phyloP scores from a whole-genome alignment of 2,113 vertebrate genomes.

The Podarcis cretensis region DNA sequence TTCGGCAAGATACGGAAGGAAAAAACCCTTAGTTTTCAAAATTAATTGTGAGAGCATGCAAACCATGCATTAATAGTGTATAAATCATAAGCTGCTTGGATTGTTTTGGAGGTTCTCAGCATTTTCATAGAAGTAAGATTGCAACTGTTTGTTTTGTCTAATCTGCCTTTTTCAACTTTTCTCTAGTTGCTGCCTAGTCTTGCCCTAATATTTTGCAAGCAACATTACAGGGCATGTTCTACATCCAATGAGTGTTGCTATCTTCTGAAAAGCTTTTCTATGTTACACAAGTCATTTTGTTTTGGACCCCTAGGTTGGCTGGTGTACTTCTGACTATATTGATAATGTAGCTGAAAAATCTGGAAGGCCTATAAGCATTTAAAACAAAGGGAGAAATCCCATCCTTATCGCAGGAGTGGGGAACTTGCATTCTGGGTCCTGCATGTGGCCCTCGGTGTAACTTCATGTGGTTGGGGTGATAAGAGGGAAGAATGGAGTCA shows the following conservation, averaged over 20 bases:
- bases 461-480: background rate
- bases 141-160: background rate
- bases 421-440: background rate
- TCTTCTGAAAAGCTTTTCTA: background rate
- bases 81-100: background rate
- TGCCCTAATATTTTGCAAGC: background rate
- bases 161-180: background rate
- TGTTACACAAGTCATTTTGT: background rate
- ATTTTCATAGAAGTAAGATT: background rate
- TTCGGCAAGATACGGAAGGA: background rate
- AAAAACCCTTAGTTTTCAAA: background rate
- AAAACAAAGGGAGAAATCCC: too few species aligned
- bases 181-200: background rate
- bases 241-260: background rate
- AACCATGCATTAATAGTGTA: conserved; percentile 8
- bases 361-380: background rate
- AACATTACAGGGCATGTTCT: background rate
- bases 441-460: background rate
- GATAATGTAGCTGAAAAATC: background rate
- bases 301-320: background rate
- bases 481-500: background rate
- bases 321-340: background rate
- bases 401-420: too few species aligned
- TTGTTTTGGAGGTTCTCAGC: background rate
- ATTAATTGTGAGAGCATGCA: background rate